A percentile compares a stretch with the other conserved stretches of the same genome.
These are phyloP conservation scores for Clupea harengus DNA, from an alignment of 2,113 vertebrate species.

Conservation along the genomic window DNA sequence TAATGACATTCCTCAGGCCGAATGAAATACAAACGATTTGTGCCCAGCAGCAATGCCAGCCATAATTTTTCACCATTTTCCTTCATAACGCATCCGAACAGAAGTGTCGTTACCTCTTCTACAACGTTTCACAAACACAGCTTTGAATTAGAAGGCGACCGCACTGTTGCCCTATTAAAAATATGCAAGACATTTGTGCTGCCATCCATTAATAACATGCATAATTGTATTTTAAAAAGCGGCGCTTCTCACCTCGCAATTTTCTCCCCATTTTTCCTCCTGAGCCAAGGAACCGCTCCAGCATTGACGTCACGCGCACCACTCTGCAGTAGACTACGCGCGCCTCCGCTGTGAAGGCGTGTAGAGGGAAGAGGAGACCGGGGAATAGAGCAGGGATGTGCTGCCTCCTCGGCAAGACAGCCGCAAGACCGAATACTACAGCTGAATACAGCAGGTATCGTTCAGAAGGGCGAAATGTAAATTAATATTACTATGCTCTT, in stretches of 20 bases:
- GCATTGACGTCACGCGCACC: conserved; percentile 74
- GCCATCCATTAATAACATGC: conserved; percentile 35
- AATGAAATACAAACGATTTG: background rate
- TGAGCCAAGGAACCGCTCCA: conserved; percentile 66
- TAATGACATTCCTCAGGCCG: background rate
- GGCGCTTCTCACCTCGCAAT: conserved; percentile 68
- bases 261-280: conserved; percentile 68
- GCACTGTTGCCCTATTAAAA: background rate
- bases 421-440: background rate
- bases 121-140: background rate
- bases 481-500: background rate
- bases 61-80: conserved; percentile 30
- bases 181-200: background rate
- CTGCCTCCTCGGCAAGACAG: background rate
- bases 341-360: conserved; percentile 42
- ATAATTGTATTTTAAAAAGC: conserved; percentile 50
- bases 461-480: background rate
- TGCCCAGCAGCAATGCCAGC: background rate
- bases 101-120: background rate
- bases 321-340: conserved; percentile 47
- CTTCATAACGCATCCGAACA: conserved; percentile 23
- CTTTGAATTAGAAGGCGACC: background rate
- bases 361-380: conserved; percentile 23
- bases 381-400: conserved; percentile 20
- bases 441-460: background rate